These are phyloP conservation scores for Teleopsis dalmanni DNA, from an alignment of 1,140 invertebrate genomes.

Conservation along the genomic window DNA sequence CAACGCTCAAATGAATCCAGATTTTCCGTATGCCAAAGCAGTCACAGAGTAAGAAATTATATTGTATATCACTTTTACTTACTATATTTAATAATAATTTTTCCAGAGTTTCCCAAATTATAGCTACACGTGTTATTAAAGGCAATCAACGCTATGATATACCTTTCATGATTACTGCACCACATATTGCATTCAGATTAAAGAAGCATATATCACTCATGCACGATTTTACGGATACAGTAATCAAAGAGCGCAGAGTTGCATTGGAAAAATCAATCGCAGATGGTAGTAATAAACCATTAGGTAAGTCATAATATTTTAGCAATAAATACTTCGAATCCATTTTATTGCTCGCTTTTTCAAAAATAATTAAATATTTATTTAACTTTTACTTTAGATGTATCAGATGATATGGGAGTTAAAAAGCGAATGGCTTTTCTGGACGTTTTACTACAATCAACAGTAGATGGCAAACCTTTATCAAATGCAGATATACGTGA, in stretches of 20 bases:
- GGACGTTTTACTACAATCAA: constrained; percentile 63
- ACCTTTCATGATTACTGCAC: constrained; percentile 22
- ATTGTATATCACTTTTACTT: background rate
- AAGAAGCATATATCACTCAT: constrained; percentile 45
- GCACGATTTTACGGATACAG: constrained; percentile 24
- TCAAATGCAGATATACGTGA: constrained; percentile 59
- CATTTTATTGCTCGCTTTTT: too few relatives aligned
- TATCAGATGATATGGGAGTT: constrained; percentile 28
- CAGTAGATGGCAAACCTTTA: constrained; percentile 50
- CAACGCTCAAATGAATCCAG: constrained; percentile 59
- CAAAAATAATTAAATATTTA: background rate
- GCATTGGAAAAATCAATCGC: constrained; percentile 6
- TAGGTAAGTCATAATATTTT: background rate
- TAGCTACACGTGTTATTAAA: constrained; percentile 21
- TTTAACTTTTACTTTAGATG: background rate
- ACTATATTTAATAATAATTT: background rate
- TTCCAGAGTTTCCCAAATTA: constrained; percentile 25
- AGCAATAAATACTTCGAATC: background rate
- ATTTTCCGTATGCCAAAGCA: constrained; percentile 64
- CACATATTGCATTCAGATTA: constrained; percentile 45
- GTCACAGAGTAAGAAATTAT: constrained; percentile 54
- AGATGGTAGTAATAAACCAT: constrained; percentile 8
- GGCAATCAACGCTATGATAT: constrained; percentile 26
- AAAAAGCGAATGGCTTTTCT: constrained; percentile 64
- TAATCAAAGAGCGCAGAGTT: constrained; percentile 15